Percentiles rank a stretch among this genome's conserved stretches.
Evolutionary conservation across 2,888 invertebrate species (phyloP).

Genomic region (Drosophila macrospina): DNA sequence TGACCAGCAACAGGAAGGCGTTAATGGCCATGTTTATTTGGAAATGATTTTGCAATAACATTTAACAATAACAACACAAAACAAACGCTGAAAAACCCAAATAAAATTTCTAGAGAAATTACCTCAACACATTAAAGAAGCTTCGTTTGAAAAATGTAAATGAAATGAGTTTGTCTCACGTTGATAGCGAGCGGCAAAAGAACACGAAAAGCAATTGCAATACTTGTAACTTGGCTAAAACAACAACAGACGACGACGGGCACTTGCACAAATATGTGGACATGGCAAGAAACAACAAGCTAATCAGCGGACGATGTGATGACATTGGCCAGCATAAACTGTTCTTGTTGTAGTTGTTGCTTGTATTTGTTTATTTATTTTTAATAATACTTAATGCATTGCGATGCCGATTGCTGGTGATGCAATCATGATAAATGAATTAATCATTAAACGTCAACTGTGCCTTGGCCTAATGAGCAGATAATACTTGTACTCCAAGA

Average conservation of each 20-base stretch:
- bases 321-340: constrained; percentile 23
- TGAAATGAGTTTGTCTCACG: constrained; percentile 15
- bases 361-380: not conserved
- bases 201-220: constrained; percentile 44
- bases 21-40: constrained; percentile 23
- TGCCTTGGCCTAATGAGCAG: constrained; percentile 42
- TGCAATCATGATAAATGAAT: constrained; percentile 31
- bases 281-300: constrained; percentile 7
- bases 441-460: constrained; percentile 13
- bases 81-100: constrained; percentile 14
- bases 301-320: constrained; percentile 13
- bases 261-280: constrained; percentile 38
- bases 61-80: not conserved
- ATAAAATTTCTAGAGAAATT: constrained; percentile 6
- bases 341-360: not conserved
- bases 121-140: not conserved
- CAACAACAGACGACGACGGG: not conserved
- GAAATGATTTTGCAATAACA: constrained; percentile 12
- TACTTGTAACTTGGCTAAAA: constrained; percentile 12
- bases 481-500: constrained; percentile 34
- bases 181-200: constrained; percentile 25
- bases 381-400: constrained; percentile 19
- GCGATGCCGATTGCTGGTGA: constrained; percentile 29
- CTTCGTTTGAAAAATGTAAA: not conserved
- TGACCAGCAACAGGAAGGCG: constrained; percentile 9